These are phyloP conservation scores for Helogale parvula DNA, from an alignment of 2,113 vertebrate genomes.

Conservation along the genomic window DNA sequence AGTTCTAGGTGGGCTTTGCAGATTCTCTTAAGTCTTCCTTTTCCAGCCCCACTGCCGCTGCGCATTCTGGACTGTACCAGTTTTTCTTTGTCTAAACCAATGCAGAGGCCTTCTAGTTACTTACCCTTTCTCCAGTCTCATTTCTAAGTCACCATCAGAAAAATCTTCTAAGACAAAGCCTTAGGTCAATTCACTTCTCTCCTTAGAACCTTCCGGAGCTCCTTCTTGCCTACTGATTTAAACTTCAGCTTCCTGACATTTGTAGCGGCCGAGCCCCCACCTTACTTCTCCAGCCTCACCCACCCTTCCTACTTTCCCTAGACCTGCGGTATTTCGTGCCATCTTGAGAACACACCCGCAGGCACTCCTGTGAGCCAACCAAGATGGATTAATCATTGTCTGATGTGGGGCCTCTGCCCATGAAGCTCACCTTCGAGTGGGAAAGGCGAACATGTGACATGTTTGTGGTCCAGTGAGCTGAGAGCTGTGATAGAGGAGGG, in stretches of 20 bases:
- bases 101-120: neutral
- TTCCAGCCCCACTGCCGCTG: neutral
- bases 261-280: neutral
- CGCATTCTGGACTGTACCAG: neutral
- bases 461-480: neutral
- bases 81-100: neutral
- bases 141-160: conserved; percentile 15
- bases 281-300: neutral
- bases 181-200: neutral
- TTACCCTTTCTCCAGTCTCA: neutral
- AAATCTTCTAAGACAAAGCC: conserved; percentile 8
- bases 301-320: neutral
- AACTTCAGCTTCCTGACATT: neutral
- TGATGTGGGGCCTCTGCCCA: neutral
- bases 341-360: neutral
- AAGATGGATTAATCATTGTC: conserved; percentile 30
- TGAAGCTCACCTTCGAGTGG: neutral
- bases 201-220: neutral
- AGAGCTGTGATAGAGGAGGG: neutral
- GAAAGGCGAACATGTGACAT: neutral
- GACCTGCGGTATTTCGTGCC: neutral
- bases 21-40: neutral
- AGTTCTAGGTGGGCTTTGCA: neutral
- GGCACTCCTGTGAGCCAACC: neutral
- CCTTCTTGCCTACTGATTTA: neutral